These are phyloP conservation scores for Mus pahari DNA, from an alignment of 2,113 vertebrate genomes.

Conservation along the genomic window DNA sequence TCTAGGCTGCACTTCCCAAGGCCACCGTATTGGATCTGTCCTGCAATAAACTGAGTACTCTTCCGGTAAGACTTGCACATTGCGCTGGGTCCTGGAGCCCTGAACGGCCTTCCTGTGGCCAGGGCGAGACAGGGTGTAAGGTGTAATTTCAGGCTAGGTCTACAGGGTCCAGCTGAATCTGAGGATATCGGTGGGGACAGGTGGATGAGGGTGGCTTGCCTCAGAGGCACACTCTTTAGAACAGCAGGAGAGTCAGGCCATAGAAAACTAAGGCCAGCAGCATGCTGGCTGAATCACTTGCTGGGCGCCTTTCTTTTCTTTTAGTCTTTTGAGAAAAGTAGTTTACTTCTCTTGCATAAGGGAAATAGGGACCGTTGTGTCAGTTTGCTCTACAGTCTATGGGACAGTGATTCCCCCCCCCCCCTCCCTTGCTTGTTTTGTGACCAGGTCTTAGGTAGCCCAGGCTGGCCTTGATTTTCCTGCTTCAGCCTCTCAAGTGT, in stretches of 20 bases:
- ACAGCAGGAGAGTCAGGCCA: neutral
- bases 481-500: neutral
- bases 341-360: conserved; percentile 12
- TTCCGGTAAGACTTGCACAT: conserved; percentile 90
- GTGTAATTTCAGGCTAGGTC: conserved; percentile 1
- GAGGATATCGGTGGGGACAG: neutral
- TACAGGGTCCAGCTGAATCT: neutral
- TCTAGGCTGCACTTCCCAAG: conserved; percentile 94
- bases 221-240: neutral
- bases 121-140: neutral
- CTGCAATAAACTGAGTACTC: conserved; percentile 93
- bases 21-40: conserved; percentile 95
- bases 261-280: neutral
- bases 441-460: neutral
- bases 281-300: neutral
- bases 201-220: neutral
- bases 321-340: conserved; percentile 49
- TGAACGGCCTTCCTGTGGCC: neutral
- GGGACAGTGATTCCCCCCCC: neutral
- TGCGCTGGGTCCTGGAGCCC: neutral
- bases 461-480: neutral
- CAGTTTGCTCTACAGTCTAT: conserved; percentile 27
- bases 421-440: neutral
- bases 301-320: conserved; percentile 33
- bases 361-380: neutral